phyloP scores from a whole-genome alignment of 1,140 invertebrate genomes.

The Sesamia nonagrioides region DNA sequence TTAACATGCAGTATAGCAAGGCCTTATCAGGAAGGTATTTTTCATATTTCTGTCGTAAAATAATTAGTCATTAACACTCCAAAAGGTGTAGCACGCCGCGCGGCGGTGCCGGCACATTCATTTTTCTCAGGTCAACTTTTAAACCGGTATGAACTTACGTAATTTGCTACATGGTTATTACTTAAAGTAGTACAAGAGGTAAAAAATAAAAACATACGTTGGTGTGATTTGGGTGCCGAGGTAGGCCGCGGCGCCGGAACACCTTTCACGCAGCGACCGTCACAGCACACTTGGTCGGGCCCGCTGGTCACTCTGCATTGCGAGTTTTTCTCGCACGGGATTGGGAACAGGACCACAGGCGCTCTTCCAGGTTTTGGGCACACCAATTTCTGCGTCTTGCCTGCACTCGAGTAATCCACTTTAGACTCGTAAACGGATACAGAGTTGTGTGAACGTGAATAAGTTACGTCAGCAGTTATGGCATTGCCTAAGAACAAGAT shows the following conservation, averaged over 20 bases:
- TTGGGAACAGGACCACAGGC: slow-evolving; percentile 86
- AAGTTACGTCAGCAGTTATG: slow-evolving; percentile 60
- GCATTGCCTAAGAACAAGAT: slow-evolving; percentile 60
- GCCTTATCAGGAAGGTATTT: background rate
- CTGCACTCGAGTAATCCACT: slow-evolving; percentile 67
- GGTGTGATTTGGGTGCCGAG: slow-evolving; percentile 85
- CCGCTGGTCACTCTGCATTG: slow-evolving; percentile 87
- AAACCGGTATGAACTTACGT: slow-evolving; percentile 30
- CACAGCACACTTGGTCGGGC: slow-evolving; percentile 87
- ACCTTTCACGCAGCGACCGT: slow-evolving; percentile 88
- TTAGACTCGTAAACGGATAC: slow-evolving; percentile 56
- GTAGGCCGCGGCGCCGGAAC: slow-evolving; percentile 87
- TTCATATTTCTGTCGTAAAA: background rate
- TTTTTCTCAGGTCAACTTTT: slow-evolving; percentile 26
- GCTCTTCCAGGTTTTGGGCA: slow-evolving; percentile 87
- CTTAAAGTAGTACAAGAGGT: slow-evolving; percentile 3
- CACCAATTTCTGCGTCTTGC: slow-evolving; percentile 80
- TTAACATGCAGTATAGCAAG: no score
- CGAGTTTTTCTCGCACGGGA: slow-evolving; percentile 87
- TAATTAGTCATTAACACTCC: background rate
- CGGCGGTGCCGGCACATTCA: background rate
- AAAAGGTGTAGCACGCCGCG: background rate
- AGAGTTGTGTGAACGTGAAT: slow-evolving; percentile 55
- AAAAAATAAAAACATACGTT: slow-evolving; percentile 83
- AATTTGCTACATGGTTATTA: slow-evolving; percentile 2